Base-by-base conservation (phyloP, 1,140 invertebrate species). In the Brachionus asplanchnoidis region DNA sequence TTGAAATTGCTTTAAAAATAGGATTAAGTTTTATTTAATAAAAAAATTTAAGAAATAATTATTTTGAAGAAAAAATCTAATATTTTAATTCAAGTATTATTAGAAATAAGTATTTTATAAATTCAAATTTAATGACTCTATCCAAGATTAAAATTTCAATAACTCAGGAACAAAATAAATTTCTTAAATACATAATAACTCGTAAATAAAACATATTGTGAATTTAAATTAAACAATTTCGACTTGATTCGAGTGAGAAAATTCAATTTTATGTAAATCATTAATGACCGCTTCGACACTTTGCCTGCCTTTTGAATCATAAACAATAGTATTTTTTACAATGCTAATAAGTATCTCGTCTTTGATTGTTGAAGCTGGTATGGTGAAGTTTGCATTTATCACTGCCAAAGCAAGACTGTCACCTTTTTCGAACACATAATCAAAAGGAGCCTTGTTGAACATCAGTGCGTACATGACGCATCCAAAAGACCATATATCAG, bases 401-500 rank as follows among this genome's bases (percentile, higher is more conserved):
- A 65, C 79, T 20, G 79, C 79, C 20, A 82, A 28, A n/a, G 79
- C 79, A 36, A 82, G 56, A 40, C 79, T 82, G 36, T 82, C 79
- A 82, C 79, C 79, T 82, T 65, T 68, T 68, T 82, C 79, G 20
- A 68, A 28, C 9, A 68, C 65, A 46, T 82, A 82, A 68, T 82
- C 79, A 68, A 82, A 82, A 23, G 79, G 79, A 32, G 50, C 79
- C 17, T 65, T 82, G 20, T 75, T 84, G 50, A 66, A 79, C 65
- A 75, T 56, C 86, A 93, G 91, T 89, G 95, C 94, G 88, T 95
- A 95, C 3, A 94, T 88, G 1, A 95, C 88, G 88, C 94, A 95
- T 3, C 94, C 94, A 3, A 94, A 88, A 12, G 93, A 94, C 94
- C 94, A 95, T 85, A 95, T 93, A 87, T 95, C 94, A 36, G 93